Evolutionary conservation across 1,140 invertebrate species (phyloP).

Genomic region (Pomacea maculata): DNA sequence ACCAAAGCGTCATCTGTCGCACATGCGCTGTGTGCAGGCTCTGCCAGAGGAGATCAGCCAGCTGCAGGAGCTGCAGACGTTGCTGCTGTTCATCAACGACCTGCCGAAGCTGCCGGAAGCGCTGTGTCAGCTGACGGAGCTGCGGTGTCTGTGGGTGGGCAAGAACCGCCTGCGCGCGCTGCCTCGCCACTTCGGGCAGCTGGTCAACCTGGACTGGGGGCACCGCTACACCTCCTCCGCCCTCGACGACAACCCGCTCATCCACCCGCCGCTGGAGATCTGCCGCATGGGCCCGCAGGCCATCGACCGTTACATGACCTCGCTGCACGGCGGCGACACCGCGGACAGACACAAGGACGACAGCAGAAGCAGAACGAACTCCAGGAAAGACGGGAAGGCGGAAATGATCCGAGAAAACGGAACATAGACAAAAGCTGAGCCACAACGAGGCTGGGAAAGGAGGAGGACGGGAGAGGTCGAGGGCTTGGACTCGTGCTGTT

Average conservation of each 20-base stretch:
- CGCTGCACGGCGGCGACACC: constrained; percentile 8
- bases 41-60: constrained; percentile 58
- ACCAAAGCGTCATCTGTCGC: no score
- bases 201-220: constrained; percentile 63
- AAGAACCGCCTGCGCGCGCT: constrained; percentile 58
- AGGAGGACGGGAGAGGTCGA: not conserved
- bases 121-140: constrained; percentile 53
- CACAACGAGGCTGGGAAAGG: not conserved
- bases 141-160: constrained; percentile 63
- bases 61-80: constrained; percentile 56
- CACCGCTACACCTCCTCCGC: constrained; percentile 54
- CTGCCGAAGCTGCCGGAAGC: constrained; percentile 58
- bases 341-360: not conserved
- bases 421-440: not conserved
- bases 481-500: no score
- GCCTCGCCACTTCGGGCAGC: constrained; percentile 57
- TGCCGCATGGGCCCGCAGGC: constrained; percentile 56
- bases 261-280: constrained; percentile 61
- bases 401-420: not conserved
- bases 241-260: constrained; percentile 62
- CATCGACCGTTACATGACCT: constrained; percentile 39
- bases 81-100: constrained; percentile 61
- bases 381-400: not conserved
- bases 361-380: not conserved
- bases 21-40: constrained; percentile 13